Base-by-base conservation (phyloP, 2,113 vertebrate genomes). In the Oceanodroma tethys region DNA sequence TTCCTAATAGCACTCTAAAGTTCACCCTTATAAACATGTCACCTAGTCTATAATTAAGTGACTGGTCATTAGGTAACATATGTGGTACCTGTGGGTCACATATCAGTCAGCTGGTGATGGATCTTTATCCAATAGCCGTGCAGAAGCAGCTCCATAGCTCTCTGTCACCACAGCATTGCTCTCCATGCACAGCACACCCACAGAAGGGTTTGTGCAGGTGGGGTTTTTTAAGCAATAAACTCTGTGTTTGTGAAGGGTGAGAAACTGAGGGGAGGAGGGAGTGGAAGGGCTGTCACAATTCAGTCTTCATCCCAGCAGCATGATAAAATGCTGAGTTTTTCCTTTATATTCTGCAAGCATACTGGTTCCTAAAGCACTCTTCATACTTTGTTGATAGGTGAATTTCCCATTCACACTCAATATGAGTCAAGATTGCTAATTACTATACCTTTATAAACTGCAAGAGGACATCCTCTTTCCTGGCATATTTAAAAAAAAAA, bases 21-120 rank as follows among this genome's bases (percentile, higher is more conserved):
- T 99, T 99, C 99, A 99, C 98, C 99, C 99, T 99, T 99, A 99
- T 99, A 99, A 99, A 99, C 99, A 99, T 99, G 99, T 99, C 99
- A 99, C 98, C 72, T 90, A 95, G 98, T 95, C 96, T 76, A 97
- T 99, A 99, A 99, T 99, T 99, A 99, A 99, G 98, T 98, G 98
- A 98, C 98, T 97, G 97, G 98, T 98, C 98, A 99, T 99, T 99
- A 98, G 98, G 98, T 98, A 98, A 98, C 98, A 97, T 71, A 97
- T 98, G 93, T 87, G 80, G 96, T 99, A 99, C 98, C 98, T 99
- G 98, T 99, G 98, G 98, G 98, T 98, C 98, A 98, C 98, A 98
- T 97, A 98, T 99, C 98, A 98, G 97, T 99, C 99, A 99, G 98
- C 72, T 79, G 94, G 95, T 99, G 99, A 99, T 99, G 99, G 99